A percentile compares a stretch with the other conserved stretches of the same genome.
Evolutionary conservation across 2,797 vertebrate species (phyloP).

Genomic region (Menidia menidia): DNA sequence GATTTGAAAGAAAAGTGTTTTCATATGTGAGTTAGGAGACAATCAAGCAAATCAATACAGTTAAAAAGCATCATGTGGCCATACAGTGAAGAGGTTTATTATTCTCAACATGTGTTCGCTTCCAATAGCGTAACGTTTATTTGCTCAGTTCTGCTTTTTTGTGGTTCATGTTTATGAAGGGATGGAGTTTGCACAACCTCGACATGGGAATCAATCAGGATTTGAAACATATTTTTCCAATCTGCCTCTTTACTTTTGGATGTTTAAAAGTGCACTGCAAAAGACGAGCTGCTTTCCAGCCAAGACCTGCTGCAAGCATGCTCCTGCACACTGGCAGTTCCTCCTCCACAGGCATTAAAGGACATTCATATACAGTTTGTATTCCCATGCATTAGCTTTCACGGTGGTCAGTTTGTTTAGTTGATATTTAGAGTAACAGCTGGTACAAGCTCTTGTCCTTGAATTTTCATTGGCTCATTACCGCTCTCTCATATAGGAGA

Average conservation of each 20-base stretch:
- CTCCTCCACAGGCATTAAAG: no score
- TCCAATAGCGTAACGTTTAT: constrained; percentile 41
- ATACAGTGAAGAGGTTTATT: constrained; percentile 33
- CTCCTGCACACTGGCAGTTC: no score
- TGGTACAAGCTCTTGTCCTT: no score
- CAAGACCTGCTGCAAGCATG: no score
- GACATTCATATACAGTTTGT: no score
- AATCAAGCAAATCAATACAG: constrained; percentile 48
- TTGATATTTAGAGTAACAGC: no score
- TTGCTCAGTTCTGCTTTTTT: constrained; percentile 59
- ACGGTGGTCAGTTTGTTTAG: no score
- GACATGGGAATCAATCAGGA: constrained; percentile 57
- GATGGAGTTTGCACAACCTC: constrained; percentile 29
- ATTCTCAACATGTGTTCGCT: constrained; percentile 21
- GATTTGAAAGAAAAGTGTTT: constrained; percentile 58
- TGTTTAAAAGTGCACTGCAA: constrained; percentile 36
- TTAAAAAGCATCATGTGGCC: constrained; percentile 16
- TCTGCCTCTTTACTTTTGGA: constrained; percentile 36
- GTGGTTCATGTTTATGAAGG: constrained; percentile 35
- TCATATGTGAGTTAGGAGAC: constrained; percentile 52
- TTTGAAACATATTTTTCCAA: constrained; percentile 60
- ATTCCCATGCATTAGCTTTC: no score
- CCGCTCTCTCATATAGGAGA: no score
- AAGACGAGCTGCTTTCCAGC: neutral
- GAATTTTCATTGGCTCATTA: no score